Percentiles rank a stretch among this genome's conserved stretches.
Evolutionary conservation across 1,140 invertebrate species (phyloP).

Genomic region (Neoseiulus cucumeris): DNA sequence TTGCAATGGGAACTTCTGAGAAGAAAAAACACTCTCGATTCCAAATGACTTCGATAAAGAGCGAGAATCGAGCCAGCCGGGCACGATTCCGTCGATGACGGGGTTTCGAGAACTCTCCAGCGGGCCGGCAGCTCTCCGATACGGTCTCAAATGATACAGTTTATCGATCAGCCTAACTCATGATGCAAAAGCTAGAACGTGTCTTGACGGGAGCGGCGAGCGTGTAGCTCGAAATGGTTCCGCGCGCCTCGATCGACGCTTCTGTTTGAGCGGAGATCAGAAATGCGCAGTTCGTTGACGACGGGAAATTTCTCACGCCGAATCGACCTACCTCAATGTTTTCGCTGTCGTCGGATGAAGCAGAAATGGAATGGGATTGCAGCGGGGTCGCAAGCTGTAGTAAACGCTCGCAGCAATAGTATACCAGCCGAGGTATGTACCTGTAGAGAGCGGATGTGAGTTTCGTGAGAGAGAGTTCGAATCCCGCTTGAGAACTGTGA

Average conservation of each 20-base stretch:
- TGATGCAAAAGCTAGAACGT: not conserved
- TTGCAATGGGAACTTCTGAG: too few species aligned
- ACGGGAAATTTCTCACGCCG: not conserved
- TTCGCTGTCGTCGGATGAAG: conserved; percentile 4
- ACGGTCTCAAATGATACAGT: not conserved
- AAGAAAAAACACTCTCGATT: too few species aligned
- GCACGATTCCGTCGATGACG: too few species aligned
- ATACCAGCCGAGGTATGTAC: not conserved
- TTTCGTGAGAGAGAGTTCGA: too few species aligned
- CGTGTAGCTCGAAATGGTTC: too few species aligned
- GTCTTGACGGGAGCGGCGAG: not conserved
- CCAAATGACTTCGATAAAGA: too few species aligned
- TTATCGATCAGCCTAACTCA: not conserved
- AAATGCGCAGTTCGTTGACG: too few species aligned
- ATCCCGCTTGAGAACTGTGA: too few species aligned
- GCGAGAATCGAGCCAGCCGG: too few species aligned
- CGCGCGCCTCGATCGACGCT: too few species aligned
- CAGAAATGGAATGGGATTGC: not conserved
- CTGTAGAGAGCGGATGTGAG: not conserved
- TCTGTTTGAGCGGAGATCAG: too few species aligned
- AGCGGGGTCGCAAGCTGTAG: not conserved
- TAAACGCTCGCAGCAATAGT: conserved; percentile 2
- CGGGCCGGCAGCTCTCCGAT: not conserved
- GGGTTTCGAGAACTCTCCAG: too few species aligned
- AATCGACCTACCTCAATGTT: not conserved